Conservation (phyloP, 2,113 vertebrate species). For the Delphinus delphis region DNA sequence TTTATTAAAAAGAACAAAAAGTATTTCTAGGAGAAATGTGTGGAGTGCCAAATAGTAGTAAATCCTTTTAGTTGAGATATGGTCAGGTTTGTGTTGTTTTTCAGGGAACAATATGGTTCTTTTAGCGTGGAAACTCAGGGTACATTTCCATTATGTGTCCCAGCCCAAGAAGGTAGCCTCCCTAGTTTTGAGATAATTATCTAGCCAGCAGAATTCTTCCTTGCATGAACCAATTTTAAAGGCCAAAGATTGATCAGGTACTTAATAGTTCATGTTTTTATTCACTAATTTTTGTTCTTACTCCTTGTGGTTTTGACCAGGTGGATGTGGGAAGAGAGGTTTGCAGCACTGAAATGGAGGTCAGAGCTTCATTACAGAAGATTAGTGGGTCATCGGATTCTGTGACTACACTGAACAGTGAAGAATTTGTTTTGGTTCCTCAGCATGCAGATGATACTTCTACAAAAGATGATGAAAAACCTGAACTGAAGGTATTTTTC, state of each 20-base stretch:
- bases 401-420: slow-evolving; percentile 91
- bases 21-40: slow-evolving; percentile 36
- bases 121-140: slow-evolving; percentile 43
- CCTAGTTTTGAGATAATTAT: slow-evolving; percentile 26
- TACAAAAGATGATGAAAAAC: slow-evolving; percentile 88
- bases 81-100: slow-evolving; percentile 3
- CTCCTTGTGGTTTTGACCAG: slow-evolving; percentile 38
- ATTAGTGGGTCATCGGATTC: slow-evolving; percentile 90
- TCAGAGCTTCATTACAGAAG: slow-evolving; percentile 89
- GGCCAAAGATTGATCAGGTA: not conserved
- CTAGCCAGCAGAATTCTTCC: slow-evolving; percentile 6
- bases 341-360: slow-evolving; percentile 89
- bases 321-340: slow-evolving; percentile 76
- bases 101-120: slow-evolving; percentile 50
- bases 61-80: slow-evolving; percentile 35
- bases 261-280: slow-evolving; percentile 25
- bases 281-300: not conserved
- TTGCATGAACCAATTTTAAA: slow-evolving; percentile 37
- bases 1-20: slow-evolving; percentile 33
- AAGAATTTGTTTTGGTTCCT: slow-evolving; percentile 95
- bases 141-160: slow-evolving; percentile 42
- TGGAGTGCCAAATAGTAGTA: not conserved
- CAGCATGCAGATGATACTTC: slow-evolving; percentile 85
- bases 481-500: slow-evolving; percentile 89
- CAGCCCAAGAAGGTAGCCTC: not conserved